These are phyloP conservation scores for Leguminivora glycinivorella DNA, from an alignment of 1,140 invertebrate species.

Conservation along the genomic window DNA sequence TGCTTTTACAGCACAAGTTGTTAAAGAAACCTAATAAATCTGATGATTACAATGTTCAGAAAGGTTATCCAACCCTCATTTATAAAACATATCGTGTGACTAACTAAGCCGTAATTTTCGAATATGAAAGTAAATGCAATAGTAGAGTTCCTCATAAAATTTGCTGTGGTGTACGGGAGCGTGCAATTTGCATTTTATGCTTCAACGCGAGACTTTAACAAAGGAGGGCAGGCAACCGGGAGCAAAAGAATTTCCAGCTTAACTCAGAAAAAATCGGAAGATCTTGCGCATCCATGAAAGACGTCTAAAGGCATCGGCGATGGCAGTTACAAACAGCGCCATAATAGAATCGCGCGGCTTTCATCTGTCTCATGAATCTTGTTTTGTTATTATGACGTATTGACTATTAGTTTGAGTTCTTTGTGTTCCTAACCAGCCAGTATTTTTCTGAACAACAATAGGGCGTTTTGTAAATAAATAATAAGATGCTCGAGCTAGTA, in stretches of 20 bases:
- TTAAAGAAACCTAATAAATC: conserved; percentile 15
- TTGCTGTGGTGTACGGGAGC: conserved; percentile 42
- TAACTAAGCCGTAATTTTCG: conserved; percentile 37
- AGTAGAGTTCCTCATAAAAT: conserved; percentile 37
- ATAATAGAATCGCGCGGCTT: conserved; percentile 28
- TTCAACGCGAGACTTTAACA: conserved; percentile 44
- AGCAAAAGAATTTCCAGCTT: conserved; percentile 38
- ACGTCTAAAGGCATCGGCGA: conserved; percentile 29
- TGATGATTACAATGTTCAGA: conserved; percentile 21
- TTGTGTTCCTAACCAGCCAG: neutral
- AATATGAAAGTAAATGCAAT: conserved; percentile 39
- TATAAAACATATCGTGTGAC: conserved; percentile 24
- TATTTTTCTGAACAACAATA: neutral
- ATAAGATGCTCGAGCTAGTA: neutral
- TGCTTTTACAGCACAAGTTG: conserved; percentile 9
- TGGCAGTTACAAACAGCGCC: conserved; percentile 27
- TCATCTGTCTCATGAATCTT: conserved; percentile 26
- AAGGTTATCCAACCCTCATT: conserved; percentile 3
- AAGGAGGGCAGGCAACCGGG: conserved; percentile 32
- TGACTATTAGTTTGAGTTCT: conserved; percentile 25
- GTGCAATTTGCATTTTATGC: conserved; percentile 58
- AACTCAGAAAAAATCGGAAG: conserved; percentile 37
- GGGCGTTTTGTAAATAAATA: neutral
- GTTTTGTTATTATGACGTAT: conserved; percentile 28
- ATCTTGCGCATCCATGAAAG: conserved; percentile 29